Base-by-base conservation (phyloP, 1,140 invertebrate species). In the Physella acuta region DNA sequence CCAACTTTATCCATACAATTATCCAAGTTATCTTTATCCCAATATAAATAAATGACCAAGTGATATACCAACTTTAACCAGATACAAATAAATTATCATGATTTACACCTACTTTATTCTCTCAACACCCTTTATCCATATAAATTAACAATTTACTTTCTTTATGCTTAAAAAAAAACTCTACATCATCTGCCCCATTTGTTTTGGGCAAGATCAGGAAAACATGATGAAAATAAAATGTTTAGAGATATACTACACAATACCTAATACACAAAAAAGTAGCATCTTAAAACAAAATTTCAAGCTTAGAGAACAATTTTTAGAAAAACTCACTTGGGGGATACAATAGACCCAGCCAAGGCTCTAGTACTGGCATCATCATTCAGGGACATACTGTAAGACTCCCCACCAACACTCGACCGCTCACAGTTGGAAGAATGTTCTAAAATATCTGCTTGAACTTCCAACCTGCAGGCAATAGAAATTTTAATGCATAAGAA, bases 291-390 rank as follows among this genome's bases (percentile, higher is more conserved):
- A 33, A 2, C 2, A 24, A 20, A 36, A 36, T 36, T 74, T 77
- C n/a, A n/a, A n/a, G n/a, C n/a, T n/a, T n/a, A n/a, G n/a, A n/a
- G n/a, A n/a, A n/a, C n/a, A n/a, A n/a, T n/a, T n/a, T n/a, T n/a
- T n/a, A n/a, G n/a, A n/a, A n/a, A n/a, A n/a, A n/a, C 87, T 90
- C 90, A 77, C 91, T 93, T 82, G 33, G 90, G 92, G 73, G 90
- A 87, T 0, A 91, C 92, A 30, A 91, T 93, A 5, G 87, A 88
- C 24, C 90, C 81, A 70, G 86, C 85, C 51, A 90, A 86, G 39
- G 89, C 90, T 44, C 89, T 85, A 60, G 89, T 90, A 8, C 88
- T 88, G 5, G 91, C 91, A 74, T 90, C 89, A 76, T 91, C 90
- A 24, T 89, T 90, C 5, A 77, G 71, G 77, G 89, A 90, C 26